These are phyloP conservation scores for Operophtera brumata DNA, from an alignment of 2,888 invertebrate genomes.

Conservation along the genomic window DNA sequence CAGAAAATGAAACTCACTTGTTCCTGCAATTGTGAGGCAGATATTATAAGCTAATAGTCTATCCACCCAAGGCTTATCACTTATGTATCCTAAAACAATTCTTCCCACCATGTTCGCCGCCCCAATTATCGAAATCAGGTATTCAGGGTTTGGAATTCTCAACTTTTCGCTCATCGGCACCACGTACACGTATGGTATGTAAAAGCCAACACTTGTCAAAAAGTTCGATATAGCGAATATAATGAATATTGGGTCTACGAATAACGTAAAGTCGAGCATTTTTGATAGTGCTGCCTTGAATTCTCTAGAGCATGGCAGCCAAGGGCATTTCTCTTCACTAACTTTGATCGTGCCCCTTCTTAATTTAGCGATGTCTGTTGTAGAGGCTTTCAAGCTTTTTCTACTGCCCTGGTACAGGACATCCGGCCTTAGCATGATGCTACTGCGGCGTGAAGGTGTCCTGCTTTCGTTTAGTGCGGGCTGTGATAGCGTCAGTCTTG, in stretches of 20 bases:
- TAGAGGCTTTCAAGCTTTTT: conserved; percentile 75
- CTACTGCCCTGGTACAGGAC: conserved; percentile 93
- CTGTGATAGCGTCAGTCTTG: conserved; percentile 85
- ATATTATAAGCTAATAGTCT: conserved; percentile 93
- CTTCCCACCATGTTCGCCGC: conserved; percentile 94
- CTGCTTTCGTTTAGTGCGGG: conserved; percentile 81
- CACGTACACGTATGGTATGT: conserved; percentile 94
- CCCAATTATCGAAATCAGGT: conserved; percentile 90
- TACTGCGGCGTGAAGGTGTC: conserved; percentile 78
- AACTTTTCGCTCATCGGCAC: conserved; percentile 86
- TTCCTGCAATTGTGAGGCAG: conserved; percentile 92
- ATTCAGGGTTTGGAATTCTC: conserved; percentile 82
- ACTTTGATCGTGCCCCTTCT: conserved; percentile 67
- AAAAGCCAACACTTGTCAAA: conserved; percentile 96
- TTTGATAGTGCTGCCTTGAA: conserved; percentile 85
- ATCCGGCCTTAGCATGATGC: conserved; percentile 92
- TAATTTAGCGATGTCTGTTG: conserved; percentile 55
- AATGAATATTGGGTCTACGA: conserved; percentile 92
- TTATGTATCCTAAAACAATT: conserved; percentile 91
- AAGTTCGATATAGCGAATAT: conserved; percentile 96
- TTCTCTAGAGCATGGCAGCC: conserved; percentile 85
- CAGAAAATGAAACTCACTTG: conserved; percentile 83
- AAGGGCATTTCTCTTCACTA: conserved; percentile 72
- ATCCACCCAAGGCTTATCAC: conserved; percentile 95
- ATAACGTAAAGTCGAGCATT: conserved; percentile 92